Conservation (phyloP, 2,113 vertebrate species). For the Paradisaea rubra region DNA sequence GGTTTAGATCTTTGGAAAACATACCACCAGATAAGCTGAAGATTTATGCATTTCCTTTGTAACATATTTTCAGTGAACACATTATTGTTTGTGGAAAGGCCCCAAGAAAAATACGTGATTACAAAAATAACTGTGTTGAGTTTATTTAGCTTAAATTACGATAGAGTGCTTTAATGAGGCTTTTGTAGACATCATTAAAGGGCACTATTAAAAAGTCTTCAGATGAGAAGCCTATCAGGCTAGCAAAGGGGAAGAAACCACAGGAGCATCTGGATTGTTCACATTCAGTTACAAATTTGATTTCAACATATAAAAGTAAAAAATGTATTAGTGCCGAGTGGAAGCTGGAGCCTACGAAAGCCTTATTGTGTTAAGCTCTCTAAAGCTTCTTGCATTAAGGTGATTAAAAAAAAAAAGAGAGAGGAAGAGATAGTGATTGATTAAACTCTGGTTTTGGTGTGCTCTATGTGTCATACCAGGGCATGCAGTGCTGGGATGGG, state of each 20-base stretch:
- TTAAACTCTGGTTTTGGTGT: neutral
- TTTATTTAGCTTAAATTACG: constrained; percentile 24
- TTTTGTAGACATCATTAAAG: constrained; percentile 50
- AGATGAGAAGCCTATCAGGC: neutral
- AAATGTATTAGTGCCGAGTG: neutral
- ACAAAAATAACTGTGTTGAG: neutral
- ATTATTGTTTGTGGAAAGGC: constrained; percentile 25
- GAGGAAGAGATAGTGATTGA: neutral
- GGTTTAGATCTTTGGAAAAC: constrained; percentile 51
- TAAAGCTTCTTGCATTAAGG: constrained; percentile 33
- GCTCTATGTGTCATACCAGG: neutral
- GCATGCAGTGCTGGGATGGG: neutral
- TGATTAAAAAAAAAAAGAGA: neutral
- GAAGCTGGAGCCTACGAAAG: constrained; percentile 14
- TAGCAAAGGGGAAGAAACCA: neutral
- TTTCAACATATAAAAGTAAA: neutral
- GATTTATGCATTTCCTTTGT: constrained; percentile 52
- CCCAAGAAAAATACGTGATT: constrained; percentile 35
- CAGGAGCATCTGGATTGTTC: neutral
- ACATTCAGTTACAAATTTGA: neutral
- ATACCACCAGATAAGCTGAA: constrained; percentile 59
- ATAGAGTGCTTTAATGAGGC: constrained; percentile 21
- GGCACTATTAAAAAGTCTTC: constrained; percentile 26
- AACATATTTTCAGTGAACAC: neutral
- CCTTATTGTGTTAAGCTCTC: constrained; percentile 18